These are phyloP conservation scores for Austrofundulus limnaeus DNA, from an alignment of 2,113 vertebrate species.

Conservation along the genomic window DNA sequence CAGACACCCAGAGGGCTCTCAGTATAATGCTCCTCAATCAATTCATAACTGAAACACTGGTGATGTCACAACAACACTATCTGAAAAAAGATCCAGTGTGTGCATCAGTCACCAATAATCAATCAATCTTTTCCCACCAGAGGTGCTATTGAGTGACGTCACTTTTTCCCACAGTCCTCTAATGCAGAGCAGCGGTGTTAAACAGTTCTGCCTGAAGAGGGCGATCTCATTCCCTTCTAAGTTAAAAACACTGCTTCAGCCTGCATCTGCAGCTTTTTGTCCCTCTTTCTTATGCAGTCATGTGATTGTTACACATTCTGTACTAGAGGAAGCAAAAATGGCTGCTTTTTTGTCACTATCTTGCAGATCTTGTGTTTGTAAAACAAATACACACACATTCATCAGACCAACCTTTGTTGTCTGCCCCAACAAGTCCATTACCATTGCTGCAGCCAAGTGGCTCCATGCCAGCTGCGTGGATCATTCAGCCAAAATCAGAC, in stretches of 20 bases:
- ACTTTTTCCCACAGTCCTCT: slow-evolving; percentile 56
- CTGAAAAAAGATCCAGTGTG: slow-evolving; percentile 13
- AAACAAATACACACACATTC: slow-evolving; percentile 38
- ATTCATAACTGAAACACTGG: slow-evolving; percentile 3
- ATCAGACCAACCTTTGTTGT: slow-evolving; percentile 42
- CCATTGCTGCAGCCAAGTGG: slow-evolving; percentile 11
- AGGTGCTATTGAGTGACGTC: slow-evolving; percentile 48
- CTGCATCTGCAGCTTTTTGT: slow-evolving; percentile 29
- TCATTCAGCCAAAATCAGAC: slow-evolving; percentile 40
- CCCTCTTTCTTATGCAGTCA: neutral
- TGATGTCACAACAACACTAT: slow-evolving; percentile 22
- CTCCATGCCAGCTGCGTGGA: slow-evolving; percentile 25
- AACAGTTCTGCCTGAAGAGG: slow-evolving; percentile 59
- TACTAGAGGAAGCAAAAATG: neutral
- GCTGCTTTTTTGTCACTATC: too few relatives aligned
- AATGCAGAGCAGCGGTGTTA: slow-evolving; percentile 36
- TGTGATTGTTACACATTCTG: neutral
- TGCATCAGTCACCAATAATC: slow-evolving; percentile 21
- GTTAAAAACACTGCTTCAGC: slow-evolving; percentile 4
- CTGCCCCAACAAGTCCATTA: slow-evolving; percentile 35
- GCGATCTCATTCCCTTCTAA: slow-evolving; percentile 49
- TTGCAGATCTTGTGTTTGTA: too few relatives aligned
- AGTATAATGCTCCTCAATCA: slow-evolving; percentile 29
- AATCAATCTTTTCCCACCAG: slow-evolving; percentile 21
- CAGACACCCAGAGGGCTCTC: slow-evolving; percentile 4